phyloP scores from a whole-genome alignment of 2,888 invertebrate genomes.

The Tyria jacobaeae region DNA sequence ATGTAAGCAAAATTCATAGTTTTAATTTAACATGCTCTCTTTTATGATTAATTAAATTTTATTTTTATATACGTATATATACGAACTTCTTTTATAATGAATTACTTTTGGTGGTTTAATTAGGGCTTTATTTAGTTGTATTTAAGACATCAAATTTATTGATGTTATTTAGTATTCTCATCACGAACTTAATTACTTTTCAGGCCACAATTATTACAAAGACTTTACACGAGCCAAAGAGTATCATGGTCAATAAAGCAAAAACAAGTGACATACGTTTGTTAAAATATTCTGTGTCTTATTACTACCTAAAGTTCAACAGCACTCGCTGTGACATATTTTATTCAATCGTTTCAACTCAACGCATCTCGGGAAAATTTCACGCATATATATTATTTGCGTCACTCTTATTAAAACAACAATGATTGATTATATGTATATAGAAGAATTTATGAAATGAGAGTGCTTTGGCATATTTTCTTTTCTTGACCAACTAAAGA shows the following conservation, averaged over 20 bases:
- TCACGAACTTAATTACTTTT: too few relatives aligned
- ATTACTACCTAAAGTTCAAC: neutral
- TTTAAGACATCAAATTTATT: too few relatives aligned
- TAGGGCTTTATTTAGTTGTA: too few relatives aligned
- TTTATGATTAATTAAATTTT: too few relatives aligned
- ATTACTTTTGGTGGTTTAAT: too few relatives aligned
- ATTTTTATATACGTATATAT: too few relatives aligned
- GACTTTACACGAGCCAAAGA: neutral
- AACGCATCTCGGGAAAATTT: neutral
- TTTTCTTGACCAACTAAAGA: neutral
- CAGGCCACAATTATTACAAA: too few relatives aligned
- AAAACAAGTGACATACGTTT: neutral
- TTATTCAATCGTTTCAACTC: conserved; percentile 5
- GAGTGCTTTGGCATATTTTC: neutral
- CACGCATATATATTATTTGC: neutral
- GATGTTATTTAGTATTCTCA: too few relatives aligned
- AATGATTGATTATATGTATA: neutral
- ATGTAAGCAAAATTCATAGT: too few relatives aligned
- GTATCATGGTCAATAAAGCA: neutral
- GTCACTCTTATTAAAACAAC: neutral
- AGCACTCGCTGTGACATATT: conserved; percentile 1
- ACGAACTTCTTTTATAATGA: too few relatives aligned
- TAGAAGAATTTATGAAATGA: neutral
- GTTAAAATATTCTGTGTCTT: neutral
- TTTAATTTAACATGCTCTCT: too few relatives aligned